phyloP scores from a whole-genome alignment of 2,797 vertebrate species.

The Lepus oiostolus region DNA sequence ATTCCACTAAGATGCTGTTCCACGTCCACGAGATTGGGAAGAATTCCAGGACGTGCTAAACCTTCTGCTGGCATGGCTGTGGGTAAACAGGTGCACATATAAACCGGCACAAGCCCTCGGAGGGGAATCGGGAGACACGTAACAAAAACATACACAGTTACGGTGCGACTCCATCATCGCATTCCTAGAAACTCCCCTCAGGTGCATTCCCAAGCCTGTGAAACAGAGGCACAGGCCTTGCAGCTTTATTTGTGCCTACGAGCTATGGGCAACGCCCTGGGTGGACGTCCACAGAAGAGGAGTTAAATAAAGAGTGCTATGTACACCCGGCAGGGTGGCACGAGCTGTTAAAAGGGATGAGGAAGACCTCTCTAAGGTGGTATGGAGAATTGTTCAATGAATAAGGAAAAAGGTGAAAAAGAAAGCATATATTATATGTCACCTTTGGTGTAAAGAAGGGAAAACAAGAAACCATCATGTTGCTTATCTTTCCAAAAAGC shows the following conservation, averaged over 20 bases:
- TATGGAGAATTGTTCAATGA: not conserved
- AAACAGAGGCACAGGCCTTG: not conserved
- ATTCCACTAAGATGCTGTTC: not conserved
- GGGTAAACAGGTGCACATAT: not conserved
- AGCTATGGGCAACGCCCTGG: not conserved
- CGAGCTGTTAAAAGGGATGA: not conserved
- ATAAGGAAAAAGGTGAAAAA: not conserved
- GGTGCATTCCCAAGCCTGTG: not conserved
- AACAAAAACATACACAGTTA: not conserved
- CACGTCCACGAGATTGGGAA: not conserved
- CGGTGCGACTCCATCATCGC: not conserved
- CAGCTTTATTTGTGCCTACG: not conserved
- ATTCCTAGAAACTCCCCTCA: not conserved
- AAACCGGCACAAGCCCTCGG: too few relatives aligned
- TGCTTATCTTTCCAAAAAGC: slow-evolving; percentile 42
- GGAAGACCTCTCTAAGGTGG: not conserved
- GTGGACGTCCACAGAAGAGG: fast-evolving
- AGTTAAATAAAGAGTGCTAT: not conserved
- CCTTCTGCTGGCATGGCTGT: not conserved
- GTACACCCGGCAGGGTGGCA: fast-evolving
- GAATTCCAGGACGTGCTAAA: not conserved
- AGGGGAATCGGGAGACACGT: not conserved
- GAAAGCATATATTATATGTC: not conserved
- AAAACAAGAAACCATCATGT: not conserved
- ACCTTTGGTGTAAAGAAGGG: not conserved